Conservation (phyloP, 2,113 vertebrate genomes). For the Sclerurus mexicanus region DNA sequence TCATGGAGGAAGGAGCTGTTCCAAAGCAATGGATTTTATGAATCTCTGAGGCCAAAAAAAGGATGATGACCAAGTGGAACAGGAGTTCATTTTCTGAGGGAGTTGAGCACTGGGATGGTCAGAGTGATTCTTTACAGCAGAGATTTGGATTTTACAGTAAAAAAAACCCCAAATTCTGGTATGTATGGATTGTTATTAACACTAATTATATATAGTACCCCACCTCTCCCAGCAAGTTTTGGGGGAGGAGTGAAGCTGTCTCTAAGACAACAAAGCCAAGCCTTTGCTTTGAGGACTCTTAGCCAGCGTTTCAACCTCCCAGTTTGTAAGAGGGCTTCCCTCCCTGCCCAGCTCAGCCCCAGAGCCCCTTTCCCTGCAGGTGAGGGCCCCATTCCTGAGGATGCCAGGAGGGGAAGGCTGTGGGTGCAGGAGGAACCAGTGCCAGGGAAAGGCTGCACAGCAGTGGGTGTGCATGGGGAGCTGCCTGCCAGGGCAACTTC, state of each 20-base stretch:
- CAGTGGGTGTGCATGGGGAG: background rate
- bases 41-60: background rate
- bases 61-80: background rate
- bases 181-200: background rate
- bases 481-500: background rate
- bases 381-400: background rate
- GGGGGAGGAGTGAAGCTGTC: background rate
- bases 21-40: background rate
- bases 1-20: background rate
- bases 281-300: background rate
- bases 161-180: background rate
- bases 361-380: background rate
- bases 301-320: background rate
- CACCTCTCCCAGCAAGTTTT: background rate
- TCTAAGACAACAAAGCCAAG: background rate
- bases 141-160: background rate
- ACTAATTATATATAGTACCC: background rate
- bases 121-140: background rate
- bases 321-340: background rate
- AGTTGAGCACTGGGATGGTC: background rate
- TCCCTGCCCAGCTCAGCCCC: background rate
- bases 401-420: background rate
- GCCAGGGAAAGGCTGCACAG: background rate
- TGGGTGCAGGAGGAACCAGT: background rate
- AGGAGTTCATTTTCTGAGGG: background rate